Evolutionary conservation across 1,140 invertebrate species (phyloP).

Genomic region (Metopolophium dirhodum): DNA sequence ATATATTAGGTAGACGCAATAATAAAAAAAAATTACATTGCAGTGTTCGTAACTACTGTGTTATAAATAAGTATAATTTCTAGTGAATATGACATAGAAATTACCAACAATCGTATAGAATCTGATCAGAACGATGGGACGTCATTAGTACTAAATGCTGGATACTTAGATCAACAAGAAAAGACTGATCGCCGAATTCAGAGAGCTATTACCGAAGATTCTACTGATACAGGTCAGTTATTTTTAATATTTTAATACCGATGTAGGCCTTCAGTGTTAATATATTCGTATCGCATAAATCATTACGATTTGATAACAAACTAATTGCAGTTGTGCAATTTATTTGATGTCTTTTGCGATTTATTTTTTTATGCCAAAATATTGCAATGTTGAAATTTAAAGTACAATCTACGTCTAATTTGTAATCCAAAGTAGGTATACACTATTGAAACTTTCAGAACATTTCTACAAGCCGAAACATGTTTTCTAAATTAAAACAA

Average conservation of each 20-base stretch:
- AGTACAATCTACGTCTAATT: not conserved
- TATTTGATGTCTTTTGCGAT: not conserved
- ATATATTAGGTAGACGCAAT: not conserved
- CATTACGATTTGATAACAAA: not conserved
- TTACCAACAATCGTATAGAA: not conserved
- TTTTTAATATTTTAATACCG: not conserved
- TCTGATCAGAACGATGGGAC: constrained; percentile 20
- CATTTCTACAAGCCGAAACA: not conserved
- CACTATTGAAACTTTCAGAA: not conserved
- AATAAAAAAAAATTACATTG: not conserved
- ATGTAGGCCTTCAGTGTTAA: not conserved
- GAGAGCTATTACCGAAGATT: constrained; percentile 49
- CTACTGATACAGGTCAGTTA: constrained; percentile 50
- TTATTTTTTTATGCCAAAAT: not conserved
- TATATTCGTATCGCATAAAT: not conserved
- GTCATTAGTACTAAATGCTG: constrained; percentile 15
- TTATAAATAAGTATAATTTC: not conserved
- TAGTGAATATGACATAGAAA: constrained; percentile 14
- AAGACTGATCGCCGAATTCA: constrained; percentile 36
- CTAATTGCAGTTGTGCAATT: not conserved
- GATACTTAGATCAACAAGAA: constrained; percentile 45
- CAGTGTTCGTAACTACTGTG: not conserved
- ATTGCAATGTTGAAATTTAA: not conserved
- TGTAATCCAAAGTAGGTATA: not conserved
- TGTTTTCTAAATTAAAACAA: not conserved